Base-by-base conservation (phyloP, 1,140 invertebrate species). In the Pectinophora gossypiella region DNA sequence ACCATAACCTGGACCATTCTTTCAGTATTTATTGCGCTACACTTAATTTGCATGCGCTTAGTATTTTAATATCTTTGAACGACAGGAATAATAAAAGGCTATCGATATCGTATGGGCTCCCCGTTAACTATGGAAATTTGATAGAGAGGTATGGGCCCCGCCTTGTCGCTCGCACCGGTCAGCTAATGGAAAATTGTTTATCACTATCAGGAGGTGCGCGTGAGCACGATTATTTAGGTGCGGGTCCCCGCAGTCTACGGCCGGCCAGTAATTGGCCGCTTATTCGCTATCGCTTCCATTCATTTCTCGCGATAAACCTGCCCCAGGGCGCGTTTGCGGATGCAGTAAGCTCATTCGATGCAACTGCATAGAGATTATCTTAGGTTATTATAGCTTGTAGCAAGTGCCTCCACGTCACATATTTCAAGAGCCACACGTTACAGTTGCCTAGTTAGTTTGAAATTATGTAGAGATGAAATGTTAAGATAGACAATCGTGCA, bases 101-200 rank as follows among this genome's bases (percentile, higher is more conserved):
- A 72, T 72, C 62, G 68, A 64, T 65, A 72, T 72, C 61, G 67
- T 68, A 71, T 59, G 62, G 46, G 56, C 21, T 59, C 52, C 56
- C 71, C 59, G 63, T 73, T 72, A 72, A 63, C 61, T 75, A 76
- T 74, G 72, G 65, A 76, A 72, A 80, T 79, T 76, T 67, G 61
- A 68, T 63, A 53, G 9, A 9, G 59, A 60, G 50, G 36, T 18
- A 6, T 27, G 54, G 51, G 55, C 55, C 48, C 55, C 59, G 47
- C 66, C 56, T 48, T 61, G 58, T 54, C 38, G 51, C 45, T 19
- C 51, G 44, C 44, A 46, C 55, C 43, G 54, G 54, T 61, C 48
- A 27, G 57, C 70, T 80, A 82, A 80, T 82, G 70, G 75, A 76
- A 78, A 79, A 79, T 76, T 75, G 68, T 76, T 77, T 79, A 80